Evolutionary conservation across 2,888 invertebrate species (phyloP).

Genomic region (Lacanobia oleracea): DNA sequence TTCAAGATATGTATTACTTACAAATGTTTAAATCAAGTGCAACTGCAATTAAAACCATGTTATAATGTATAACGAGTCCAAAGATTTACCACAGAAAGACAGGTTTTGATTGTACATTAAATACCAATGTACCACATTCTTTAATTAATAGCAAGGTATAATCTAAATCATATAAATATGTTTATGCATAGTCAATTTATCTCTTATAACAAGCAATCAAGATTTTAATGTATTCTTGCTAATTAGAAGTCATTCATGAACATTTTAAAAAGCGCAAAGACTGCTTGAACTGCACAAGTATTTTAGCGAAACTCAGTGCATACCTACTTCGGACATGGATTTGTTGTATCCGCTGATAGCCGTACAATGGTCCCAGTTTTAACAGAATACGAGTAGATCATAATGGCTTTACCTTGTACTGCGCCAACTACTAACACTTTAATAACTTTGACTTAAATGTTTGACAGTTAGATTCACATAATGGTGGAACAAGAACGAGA

Average conservation of each 20-base stretch:
- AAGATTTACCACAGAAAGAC: conserved; percentile 40
- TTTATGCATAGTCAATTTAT: conserved; percentile 49
- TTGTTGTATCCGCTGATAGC: conserved; percentile 75
- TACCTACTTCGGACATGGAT: conserved; percentile 72
- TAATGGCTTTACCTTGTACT: conserved; percentile 88
- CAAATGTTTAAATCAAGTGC: conserved; percentile 34
- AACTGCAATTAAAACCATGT: conserved; percentile 37
- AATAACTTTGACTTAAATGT: conserved; percentile 72
- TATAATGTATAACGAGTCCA: conserved; percentile 23
- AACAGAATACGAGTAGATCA: conserved; percentile 83
- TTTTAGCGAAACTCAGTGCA: conserved; percentile 54
- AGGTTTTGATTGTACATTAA: conserved; percentile 38
- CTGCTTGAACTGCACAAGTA: conserved; percentile 25
- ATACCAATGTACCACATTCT: conserved; percentile 26
- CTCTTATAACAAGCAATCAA: conserved; percentile 50
- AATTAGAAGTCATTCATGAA: conserved; percentile 56
- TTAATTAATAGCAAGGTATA: conserved; percentile 27
- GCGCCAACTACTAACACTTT: conserved; percentile 80
- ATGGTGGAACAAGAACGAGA: conserved; percentile 72
- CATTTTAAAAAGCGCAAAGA: conserved; percentile 40
- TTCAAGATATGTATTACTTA: conserved; percentile 12
- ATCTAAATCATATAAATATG: conserved; percentile 28
- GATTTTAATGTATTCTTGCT: conserved; percentile 58
- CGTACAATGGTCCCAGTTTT: conserved; percentile 82
- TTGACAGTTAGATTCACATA: conserved; percentile 77